phyloP scores from a whole-genome alignment of 1,140 invertebrate genomes.

The Pseudomyrmex gracilis region DNA sequence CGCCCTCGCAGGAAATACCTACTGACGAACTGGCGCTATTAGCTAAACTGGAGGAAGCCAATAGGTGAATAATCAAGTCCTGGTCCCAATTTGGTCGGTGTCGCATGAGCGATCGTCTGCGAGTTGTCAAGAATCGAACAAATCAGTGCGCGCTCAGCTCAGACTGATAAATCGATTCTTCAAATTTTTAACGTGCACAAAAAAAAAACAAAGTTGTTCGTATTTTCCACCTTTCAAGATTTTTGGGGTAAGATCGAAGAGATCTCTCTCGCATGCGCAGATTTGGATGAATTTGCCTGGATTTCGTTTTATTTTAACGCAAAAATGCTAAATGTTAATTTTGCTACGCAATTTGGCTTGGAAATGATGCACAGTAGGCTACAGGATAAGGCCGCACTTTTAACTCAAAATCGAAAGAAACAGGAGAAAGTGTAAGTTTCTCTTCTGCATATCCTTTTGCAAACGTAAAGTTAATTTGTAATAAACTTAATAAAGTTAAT shows the following conservation, averaged over 20 bases:
- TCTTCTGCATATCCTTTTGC: not conserved
- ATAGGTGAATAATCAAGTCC: slow-evolving; percentile 87
- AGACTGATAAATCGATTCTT: not conserved
- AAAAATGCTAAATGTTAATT: slow-evolving; percentile 44
- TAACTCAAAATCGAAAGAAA: slow-evolving; percentile 29
- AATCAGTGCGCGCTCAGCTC: not conserved
- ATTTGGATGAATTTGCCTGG: slow-evolving; percentile 18
- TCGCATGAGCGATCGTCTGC: not conserved
- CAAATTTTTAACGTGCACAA: not conserved
- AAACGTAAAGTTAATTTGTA: not conserved
- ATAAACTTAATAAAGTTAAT: too few species aligned
- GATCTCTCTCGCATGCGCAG: not conserved
- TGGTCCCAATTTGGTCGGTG: not conserved
- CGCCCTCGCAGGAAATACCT: slow-evolving; percentile 77
- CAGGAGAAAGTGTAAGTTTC: slow-evolving; percentile 42
- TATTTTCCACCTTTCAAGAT: not conserved
- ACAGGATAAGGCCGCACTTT: slow-evolving; percentile 37
- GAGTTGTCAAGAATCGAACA: not conserved
- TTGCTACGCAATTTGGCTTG: slow-evolving; percentile 37
- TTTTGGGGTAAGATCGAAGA: not conserved
- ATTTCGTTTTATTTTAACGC: slow-evolving; percentile 13
- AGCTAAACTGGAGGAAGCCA: slow-evolving; percentile 97
- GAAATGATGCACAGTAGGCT: slow-evolving; percentile 43
- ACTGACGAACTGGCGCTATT: slow-evolving; percentile 92
- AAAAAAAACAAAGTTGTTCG: slow-evolving; percentile 5